Evolutionary conservation across 2,797 vertebrate species (phyloP), one percentile per base, ranked within the genome.

Genomic region (Harpia harpyja): DNA sequence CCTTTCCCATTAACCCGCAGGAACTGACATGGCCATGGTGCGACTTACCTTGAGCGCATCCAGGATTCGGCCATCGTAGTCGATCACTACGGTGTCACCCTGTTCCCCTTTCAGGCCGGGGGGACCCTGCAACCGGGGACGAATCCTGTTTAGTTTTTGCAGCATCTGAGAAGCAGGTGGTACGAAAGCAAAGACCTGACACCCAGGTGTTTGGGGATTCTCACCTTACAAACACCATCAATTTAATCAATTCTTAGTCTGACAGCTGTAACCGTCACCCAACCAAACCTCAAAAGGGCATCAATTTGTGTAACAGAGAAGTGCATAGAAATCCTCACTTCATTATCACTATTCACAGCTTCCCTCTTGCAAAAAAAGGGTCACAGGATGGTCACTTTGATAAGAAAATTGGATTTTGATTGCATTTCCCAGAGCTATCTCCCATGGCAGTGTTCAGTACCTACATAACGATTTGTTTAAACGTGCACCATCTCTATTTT

Each of bases 1-100:
- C 25, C 78, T 43, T 18, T 11, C n/a, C 87, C 30, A 6, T 0
- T 7, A 25, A 8, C 3, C 23, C 7, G 3, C 14, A 49, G 67
- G 57, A 35, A 41, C 2, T 1, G 1, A 30, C 23, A 11, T 0
- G 13, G 60, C 41, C 27, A 13, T 1, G n/a, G 44, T 2, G 48
- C 6, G 1, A 4, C 46, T 98, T 87, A 99, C 99, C 99, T 99
- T 99, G 76, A 99, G 98, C 1, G 99, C 99, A 39, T 99, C 98
- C 78, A 99, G 97, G 94, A 99, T 99, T 79, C 98, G 98, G 94
- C 99, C 99, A 0, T 99, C 99, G 4, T 99, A 99, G 98, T 99
- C 98, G 6, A 99, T 98, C 89, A 99, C 98, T 12, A 99, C 99
- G 0, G 98, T 99, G 91, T 99, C 98, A 32, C 98, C 99, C 20